Conservation (phyloP, 2,113 vertebrate species). For the Epinephelus lanceolatus region DNA sequence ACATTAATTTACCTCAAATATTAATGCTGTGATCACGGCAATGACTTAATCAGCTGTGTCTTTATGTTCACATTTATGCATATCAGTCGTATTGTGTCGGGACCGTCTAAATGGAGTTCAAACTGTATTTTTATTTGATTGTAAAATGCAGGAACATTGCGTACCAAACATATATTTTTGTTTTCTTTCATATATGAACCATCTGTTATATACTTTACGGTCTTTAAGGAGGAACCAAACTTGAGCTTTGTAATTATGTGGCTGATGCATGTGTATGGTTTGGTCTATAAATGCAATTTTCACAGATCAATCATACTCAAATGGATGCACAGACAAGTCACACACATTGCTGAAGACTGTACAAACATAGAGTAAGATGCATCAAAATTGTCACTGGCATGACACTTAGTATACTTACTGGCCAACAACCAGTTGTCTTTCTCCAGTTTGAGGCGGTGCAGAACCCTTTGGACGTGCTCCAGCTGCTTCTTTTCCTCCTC, state of each 20-base stretch:
- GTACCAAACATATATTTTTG: background rate
- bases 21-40: too few relatives aligned
- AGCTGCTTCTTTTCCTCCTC: constrained; percentile 98
- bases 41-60: background rate
- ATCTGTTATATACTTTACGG: background rate
- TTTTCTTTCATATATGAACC: background rate
- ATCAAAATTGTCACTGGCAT: background rate
- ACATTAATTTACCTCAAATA: background rate
- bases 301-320: background rate
- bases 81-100: background rate
- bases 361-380: background rate
- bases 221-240: background rate
- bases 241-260: background rate
- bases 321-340: background rate
- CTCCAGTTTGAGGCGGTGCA: constrained; percentile 96
- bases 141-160: background rate
- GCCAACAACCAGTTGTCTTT: constrained; percentile 99
- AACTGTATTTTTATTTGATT: background rate
- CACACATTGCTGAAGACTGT: background rate
- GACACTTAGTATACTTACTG: constrained; percentile 86
- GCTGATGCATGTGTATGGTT: background rate
- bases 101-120: background rate
- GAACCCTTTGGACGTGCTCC: constrained; percentile 95
- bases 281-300: background rate
- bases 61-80: background rate